Conservation (phyloP, 1,140 invertebrate genomes). For the Drosophila repletoides region DNA sequence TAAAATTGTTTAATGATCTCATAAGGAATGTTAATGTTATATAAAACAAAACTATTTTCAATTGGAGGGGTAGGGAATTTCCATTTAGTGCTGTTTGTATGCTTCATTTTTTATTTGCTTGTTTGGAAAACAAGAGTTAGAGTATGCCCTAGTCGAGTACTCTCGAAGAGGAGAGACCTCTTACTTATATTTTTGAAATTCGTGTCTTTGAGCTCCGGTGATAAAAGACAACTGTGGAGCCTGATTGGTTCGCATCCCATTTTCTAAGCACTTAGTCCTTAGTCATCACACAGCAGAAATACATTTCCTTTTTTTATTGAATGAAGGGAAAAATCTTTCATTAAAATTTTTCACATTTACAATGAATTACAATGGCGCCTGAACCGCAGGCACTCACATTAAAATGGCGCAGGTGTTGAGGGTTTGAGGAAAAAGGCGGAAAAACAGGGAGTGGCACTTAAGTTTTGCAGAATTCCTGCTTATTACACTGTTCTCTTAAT, state of each 20-base stretch:
- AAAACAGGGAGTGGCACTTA: constrained; percentile 33
- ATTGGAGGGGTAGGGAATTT: no score
- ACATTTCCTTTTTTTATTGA: constrained; percentile 9
- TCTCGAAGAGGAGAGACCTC: no score
- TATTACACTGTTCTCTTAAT: constrained; percentile 6
- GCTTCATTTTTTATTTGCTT: no score
- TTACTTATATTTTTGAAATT: no score
- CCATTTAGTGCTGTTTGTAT: no score
- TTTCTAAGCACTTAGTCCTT: constrained; percentile 6
- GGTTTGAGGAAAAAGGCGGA: not conserved
- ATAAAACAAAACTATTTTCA: no score
- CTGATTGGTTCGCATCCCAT: not conserved
- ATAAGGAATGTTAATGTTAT: no score
- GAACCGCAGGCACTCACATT: constrained; percentile 32
- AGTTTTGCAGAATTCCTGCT: constrained; percentile 41
- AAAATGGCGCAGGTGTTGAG: constrained; percentile 5
- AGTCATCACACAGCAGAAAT: constrained; percentile 2
- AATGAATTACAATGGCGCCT: constrained; percentile 30
- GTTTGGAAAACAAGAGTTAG: no score
- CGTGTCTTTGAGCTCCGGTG: no score
- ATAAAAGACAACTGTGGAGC: no score
- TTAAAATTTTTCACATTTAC: constrained; percentile 39
- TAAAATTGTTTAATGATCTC: no score
- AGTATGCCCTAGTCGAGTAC: no score
- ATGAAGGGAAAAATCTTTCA: constrained; percentile 18